Base-by-base conservation (phyloP, 2,113 vertebrate species). In the Hippocampus abdominalis region DNA sequence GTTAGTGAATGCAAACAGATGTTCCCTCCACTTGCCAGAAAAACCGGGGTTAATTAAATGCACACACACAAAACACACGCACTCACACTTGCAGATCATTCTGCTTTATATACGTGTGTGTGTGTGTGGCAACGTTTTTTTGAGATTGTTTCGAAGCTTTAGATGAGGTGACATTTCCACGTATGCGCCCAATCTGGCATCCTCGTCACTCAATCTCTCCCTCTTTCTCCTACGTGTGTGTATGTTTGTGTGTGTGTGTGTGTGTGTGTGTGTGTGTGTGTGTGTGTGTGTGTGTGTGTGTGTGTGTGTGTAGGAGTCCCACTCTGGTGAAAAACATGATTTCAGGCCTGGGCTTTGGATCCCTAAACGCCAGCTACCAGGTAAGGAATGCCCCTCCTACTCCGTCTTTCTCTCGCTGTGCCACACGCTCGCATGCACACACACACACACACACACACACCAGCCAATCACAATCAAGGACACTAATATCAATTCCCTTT, bases 271-370 rank as follows among this genome's bases (percentile, higher is more conserved):
- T 73, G 32, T 72, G 25, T 65, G 39, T 84, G 32, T 71, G 21
- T 70, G 29, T 56, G 29, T 80, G 62, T 59, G 10, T 73, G 36
- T 72, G 25, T 71, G 32, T 71, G 21, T 72, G 29, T 56, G 29
- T 80, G 62, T 59, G 10, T 73, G 36, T 72, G 25, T 65, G 39
- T 84, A 99, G 97, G 93, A 99, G 97, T 86, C 97, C 97, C 23
- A 98, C 97, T 83, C 94, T 99, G 88, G 97, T 99, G 89, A 99
- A 99, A 91, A 99, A 98, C 86, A 98, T 99, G 95, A 97, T 98
- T 92, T 98, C 97, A 63, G 96, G 97, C 81, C 94, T 99, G 84
- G 94, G 96, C 75, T 99, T 98, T 0, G 96, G 96, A 91, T 95
- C 95, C 87, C 93, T 99, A 91, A 99, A 98, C 20, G 96, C 96